Conservation (phyloP, 1,140 invertebrate genomes). For the Mycetomoellerius zeteki region DNA sequence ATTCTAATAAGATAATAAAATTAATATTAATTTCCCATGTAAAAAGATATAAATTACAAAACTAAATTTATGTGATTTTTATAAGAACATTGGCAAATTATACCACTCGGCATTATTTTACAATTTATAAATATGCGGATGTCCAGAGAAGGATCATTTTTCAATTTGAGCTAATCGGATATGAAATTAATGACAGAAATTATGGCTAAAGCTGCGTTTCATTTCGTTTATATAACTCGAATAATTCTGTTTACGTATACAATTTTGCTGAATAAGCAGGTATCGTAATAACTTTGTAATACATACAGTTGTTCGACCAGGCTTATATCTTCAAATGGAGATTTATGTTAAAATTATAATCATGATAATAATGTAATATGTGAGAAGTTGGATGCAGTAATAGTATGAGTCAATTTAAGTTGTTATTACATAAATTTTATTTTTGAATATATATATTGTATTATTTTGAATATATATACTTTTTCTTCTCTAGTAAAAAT, state of each 20-base stretch:
- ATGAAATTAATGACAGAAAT: conserved; percentile 32
- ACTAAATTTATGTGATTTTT: conserved; percentile 11
- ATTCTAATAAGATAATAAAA: background rate
- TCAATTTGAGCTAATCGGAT: conserved; percentile 13
- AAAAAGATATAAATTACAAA: background rate
- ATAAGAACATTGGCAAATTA: background rate
- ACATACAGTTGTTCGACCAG: background rate
- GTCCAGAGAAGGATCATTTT: background rate
- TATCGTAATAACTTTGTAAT: conserved; percentile 30
- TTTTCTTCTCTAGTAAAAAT: background rate
- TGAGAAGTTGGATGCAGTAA: conserved; percentile 1
- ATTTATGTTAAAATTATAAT: conserved; percentile 45
- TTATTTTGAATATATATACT: too few relatives aligned
- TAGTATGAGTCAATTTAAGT: background rate
- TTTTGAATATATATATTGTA: conserved; percentile 2
- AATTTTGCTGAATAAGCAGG: conserved; percentile 36
- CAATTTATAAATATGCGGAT: background rate
- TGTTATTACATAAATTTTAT: background rate
- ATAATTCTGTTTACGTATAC: conserved; percentile 41
- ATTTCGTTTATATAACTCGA: conserved; percentile 25
- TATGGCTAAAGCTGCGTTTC: conserved; percentile 13
- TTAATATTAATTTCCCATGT: background rate
- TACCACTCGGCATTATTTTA: conserved; percentile 1
- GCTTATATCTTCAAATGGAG: conserved; percentile 23
- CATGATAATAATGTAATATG: conserved; percentile 1